A percentile compares a stretch with the other conserved stretches of the same genome.
These are phyloP conservation scores for Conchocele bisecta DNA, from an alignment of 2,888 invertebrate species.

Conservation along the genomic window DNA sequence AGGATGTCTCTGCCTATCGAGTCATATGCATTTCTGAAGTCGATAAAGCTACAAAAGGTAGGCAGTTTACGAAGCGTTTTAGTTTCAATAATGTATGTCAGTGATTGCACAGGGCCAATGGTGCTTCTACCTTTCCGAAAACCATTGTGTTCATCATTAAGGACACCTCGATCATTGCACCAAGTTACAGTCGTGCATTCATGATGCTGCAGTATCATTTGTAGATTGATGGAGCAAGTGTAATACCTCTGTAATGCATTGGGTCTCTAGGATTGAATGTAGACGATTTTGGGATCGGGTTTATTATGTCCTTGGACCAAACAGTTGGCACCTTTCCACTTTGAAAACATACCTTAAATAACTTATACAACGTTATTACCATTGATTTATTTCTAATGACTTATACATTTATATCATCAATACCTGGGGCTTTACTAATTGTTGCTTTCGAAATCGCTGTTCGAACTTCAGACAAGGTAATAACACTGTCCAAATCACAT, in stretches of 20 bases:
- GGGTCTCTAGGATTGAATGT: constrained; percentile 16
- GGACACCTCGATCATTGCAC: constrained; percentile 9
- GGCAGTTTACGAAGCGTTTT: background rate
- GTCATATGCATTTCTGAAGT: constrained; percentile 2
- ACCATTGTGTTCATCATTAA: constrained; percentile 21
- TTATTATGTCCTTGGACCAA: constrained; percentile 18
- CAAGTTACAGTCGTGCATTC: constrained; percentile 16
- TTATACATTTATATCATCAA: background rate
- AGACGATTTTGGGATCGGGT: constrained; percentile 21
- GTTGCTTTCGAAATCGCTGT: background rate
- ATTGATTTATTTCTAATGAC: background rate
- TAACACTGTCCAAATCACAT: constrained; percentile 1
- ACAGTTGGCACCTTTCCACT: constrained; percentile 10
- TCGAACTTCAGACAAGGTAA: background rate
- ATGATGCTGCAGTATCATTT: constrained; percentile 27
- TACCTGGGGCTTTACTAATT: background rate
- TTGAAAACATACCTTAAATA: constrained; percentile 32
- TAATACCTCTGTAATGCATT: constrained; percentile 15
- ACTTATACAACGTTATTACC: constrained; percentile 3
- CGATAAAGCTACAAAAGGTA: background rate
- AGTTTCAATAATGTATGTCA: constrained; percentile 3
- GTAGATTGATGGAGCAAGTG: constrained; percentile 15
- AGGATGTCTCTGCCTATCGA: background rate
- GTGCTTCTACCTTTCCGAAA: constrained; percentile 29
- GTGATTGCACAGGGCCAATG: constrained; percentile 19